phyloP scores from a whole-genome alignment of 2,797 vertebrate species.

The Telmatherina bonti region DNA sequence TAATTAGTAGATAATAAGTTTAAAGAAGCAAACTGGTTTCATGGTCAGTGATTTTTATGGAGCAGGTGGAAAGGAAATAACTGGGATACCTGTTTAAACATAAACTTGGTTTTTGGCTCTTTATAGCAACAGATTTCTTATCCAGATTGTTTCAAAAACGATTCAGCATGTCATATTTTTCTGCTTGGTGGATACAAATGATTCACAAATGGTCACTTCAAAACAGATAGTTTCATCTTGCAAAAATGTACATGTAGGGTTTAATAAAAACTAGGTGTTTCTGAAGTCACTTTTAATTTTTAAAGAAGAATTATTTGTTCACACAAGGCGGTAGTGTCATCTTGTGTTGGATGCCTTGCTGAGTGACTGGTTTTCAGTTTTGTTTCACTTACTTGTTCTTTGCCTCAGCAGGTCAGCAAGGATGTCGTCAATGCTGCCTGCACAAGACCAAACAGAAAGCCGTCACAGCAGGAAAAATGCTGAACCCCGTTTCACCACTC shows the following conservation, averaged over 20 bases:
- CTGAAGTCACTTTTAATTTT: too few species aligned
- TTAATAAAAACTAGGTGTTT: too few species aligned
- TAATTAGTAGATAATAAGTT: neutral
- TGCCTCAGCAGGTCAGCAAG: constrained; percentile 61
- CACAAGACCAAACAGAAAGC: constrained; percentile 6
- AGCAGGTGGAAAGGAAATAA: neutral
- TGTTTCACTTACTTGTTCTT: constrained; percentile 55
- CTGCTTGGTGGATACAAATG: too few species aligned
- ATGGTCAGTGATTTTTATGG: neutral
- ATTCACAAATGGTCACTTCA: neutral
- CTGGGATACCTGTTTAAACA: neutral
- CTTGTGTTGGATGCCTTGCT: neutral
- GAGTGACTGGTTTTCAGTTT: neutral
- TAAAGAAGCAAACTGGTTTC: neutral
- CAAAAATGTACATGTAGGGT: too few species aligned
- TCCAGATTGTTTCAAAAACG: neutral
- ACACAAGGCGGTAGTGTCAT: too few species aligned
- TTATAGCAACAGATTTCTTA: neutral
- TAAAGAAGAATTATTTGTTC: too few species aligned
- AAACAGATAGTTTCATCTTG: neutral
- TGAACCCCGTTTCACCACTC: neutral
- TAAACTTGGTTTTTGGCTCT: neutral
- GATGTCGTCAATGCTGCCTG: constrained; percentile 60
- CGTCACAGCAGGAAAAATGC: neutral
- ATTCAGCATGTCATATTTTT: neutral